Evolutionary conservation across 1,140 invertebrate species (phyloP).

Genomic region (Lerema accius): DNA sequence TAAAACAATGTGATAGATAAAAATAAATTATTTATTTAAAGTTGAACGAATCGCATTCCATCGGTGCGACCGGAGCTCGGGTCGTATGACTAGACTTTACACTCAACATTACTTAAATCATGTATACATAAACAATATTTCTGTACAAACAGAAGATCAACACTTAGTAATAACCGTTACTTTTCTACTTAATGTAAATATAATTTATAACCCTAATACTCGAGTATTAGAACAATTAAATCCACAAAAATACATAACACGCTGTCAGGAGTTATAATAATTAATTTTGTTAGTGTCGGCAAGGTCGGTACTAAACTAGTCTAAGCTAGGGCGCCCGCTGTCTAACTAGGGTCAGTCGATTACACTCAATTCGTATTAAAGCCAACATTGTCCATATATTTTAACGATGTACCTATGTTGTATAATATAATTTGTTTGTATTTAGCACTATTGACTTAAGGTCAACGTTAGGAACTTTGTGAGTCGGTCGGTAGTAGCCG

Average conservation of each 20-base stretch:
- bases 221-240: constrained; percentile 80
- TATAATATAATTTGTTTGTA: constrained; percentile 6
- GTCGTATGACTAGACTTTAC: constrained; percentile 80
- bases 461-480: constrained; percentile 24
- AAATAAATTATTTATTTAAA: constrained; percentile 81
- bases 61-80: constrained; percentile 71
- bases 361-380: constrained; percentile 11
- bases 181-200: constrained; percentile 77
- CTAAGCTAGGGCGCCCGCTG: constrained; percentile 45
- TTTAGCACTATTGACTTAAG: constrained; percentile 9
- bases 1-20: constrained; percentile 58
- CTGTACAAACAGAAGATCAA: constrained; percentile 79
- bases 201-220: constrained; percentile 79
- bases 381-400: constrained; percentile 4
- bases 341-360: constrained; percentile 52
- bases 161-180: constrained; percentile 78
- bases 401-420: background rate
- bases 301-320: constrained; percentile 61
- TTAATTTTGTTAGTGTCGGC: constrained; percentile 75
- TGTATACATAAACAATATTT: constrained; percentile 76
- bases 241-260: constrained; percentile 76
- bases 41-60: constrained; percentile 68
- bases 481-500: constrained; percentile 34
- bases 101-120: constrained; percentile 74
- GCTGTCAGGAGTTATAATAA: constrained; percentile 65